Percentiles rank a stretch among this genome's conserved stretches.
Evolutionary conservation across 2,113 vertebrate genomes (phyloP).

Genomic region (Chaetorhynchus papuensis): DNA sequence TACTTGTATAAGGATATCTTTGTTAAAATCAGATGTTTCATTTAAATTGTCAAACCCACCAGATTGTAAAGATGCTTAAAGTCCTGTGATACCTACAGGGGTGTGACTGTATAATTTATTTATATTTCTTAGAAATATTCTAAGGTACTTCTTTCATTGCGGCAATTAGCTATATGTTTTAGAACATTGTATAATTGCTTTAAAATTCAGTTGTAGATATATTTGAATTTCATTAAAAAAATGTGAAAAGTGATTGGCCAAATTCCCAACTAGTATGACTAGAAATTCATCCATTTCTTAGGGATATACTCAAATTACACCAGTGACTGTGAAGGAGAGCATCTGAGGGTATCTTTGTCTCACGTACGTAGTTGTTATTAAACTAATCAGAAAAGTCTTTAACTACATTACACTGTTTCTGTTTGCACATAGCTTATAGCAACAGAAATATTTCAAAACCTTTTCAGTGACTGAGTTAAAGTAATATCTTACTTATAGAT

Average conservation of each 20-base stretch:
- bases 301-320: not conserved
- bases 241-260: not conserved
- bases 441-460: not conserved
- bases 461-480: not conserved
- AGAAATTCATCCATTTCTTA: not conserved
- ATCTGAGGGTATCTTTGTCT: not conserved
- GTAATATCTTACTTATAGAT: not conserved
- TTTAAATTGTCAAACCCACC: not conserved
- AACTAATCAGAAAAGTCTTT: not conserved
- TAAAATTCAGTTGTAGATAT: not conserved
- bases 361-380: not conserved
- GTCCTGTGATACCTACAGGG: not conserved
- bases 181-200: not conserved
- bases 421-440: not conserved
- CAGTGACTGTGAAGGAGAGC: not conserved
- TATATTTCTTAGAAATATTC: not conserved
- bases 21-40: not conserved
- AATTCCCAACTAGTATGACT: not conserved
- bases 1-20: not conserved
- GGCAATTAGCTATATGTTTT: not conserved
- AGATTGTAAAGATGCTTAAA: not conserved
- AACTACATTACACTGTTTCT: not conserved
- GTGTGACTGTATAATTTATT: not conserved
- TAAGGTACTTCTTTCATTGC: not conserved
- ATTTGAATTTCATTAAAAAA: not conserved